phyloP scores from a whole-genome alignment of 2,113 vertebrate species.

The Naja naja region DNA sequence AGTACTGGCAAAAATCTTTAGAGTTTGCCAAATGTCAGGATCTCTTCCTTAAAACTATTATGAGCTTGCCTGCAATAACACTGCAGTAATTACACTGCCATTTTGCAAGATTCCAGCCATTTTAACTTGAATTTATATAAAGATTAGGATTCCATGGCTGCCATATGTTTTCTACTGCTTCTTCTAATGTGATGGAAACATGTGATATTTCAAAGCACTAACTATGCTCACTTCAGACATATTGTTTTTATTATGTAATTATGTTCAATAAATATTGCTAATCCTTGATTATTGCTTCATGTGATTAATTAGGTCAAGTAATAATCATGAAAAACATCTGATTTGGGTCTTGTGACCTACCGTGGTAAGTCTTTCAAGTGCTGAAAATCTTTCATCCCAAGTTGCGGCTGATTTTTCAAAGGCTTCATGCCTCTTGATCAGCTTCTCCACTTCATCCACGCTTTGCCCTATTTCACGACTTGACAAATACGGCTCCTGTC shows the following conservation, averaged over 20 bases:
- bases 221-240: background rate
- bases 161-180: background rate
- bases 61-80: background rate
- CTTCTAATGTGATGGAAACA: background rate
- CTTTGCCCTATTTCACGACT: constrained; percentile 90
- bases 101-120: background rate
- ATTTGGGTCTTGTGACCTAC: constrained; percentile 64
- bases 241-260: background rate
- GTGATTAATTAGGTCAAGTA: background rate
- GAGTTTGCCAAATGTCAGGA: background rate
- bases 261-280: background rate
- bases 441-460: constrained; percentile 93
- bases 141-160: background rate
- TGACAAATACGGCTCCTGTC: constrained; percentile 92
- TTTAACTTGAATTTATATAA: background rate
- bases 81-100: background rate
- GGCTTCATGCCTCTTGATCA: constrained; percentile 94
- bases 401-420: constrained; percentile 96
- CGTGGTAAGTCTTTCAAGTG: constrained; percentile 91
- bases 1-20: background rate
- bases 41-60: background rate
- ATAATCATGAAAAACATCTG: background rate
- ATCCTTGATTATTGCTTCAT: background rate
- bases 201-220: background rate
- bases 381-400: constrained; percentile 95